phyloP scores from a whole-genome alignment of 2,888 invertebrate species.

The Clusia tigrina region DNA sequence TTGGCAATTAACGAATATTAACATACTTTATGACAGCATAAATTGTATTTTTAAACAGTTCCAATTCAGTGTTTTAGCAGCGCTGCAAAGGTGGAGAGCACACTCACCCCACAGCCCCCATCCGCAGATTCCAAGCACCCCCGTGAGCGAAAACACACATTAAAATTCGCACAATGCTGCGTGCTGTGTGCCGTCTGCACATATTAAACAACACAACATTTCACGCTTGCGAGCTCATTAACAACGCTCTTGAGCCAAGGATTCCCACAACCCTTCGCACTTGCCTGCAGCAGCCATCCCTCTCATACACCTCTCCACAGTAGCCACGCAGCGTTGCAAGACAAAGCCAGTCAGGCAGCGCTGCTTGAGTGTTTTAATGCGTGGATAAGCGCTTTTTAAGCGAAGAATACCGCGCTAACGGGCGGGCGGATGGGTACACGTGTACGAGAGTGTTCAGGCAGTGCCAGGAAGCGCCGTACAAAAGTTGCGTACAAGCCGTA shows the following conservation, averaged over 20 bases:
- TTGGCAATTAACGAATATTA: slow-evolving; percentile 55
- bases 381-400: slow-evolving; percentile 19
- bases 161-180: neutral
- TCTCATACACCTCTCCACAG: neutral
- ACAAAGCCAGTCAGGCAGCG: slow-evolving; percentile 14
- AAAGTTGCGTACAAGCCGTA: no score
- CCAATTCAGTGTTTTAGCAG: neutral
- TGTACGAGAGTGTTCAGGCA: no score
- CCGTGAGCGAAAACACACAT: neutral
- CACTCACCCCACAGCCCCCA: slow-evolving; percentile 30
- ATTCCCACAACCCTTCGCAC: neutral
- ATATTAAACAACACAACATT: neutral
- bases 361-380: slow-evolving; percentile 17
- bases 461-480: no score
- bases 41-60: slow-evolving; percentile 36
- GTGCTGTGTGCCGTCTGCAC: neutral
- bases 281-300: neutral
- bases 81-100: no score
- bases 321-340: neutral
- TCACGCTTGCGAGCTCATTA: slow-evolving; percentile 16
- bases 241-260: slow-evolving; percentile 10
- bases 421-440: no score
- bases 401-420: neutral
- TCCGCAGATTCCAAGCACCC: neutral
- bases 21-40: slow-evolving; percentile 51